These are phyloP conservation scores for Myxocyprinus asiaticus DNA, from an alignment of 2,113 vertebrate species.

Conservation along the genomic window DNA sequence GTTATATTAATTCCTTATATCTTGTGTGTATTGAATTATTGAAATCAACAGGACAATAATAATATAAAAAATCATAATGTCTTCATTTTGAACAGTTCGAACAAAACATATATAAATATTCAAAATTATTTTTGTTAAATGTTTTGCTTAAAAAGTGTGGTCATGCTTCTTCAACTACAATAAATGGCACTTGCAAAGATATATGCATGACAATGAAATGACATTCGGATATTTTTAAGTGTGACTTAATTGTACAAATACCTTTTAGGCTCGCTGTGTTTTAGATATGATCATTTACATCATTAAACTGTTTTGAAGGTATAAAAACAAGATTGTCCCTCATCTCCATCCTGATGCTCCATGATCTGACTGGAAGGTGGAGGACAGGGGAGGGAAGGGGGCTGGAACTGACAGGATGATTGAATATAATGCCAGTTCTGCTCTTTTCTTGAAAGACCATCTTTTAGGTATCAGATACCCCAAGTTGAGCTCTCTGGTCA, in stretches of 20 bases:
- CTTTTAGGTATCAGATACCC: conserved; percentile 85
- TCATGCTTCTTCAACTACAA: too few species aligned
- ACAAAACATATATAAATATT: too few species aligned
- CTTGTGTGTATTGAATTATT: too few species aligned
- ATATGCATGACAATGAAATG: background rate
- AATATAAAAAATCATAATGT: too few species aligned
- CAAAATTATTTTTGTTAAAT: too few species aligned
- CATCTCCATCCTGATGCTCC: background rate
- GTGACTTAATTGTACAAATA: background rate
- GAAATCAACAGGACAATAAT: too few species aligned
- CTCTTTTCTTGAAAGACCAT: conserved; percentile 84
- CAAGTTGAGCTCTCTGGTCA: conserved; percentile 84
- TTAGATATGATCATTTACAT: background rate
- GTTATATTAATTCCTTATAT: too few species aligned
- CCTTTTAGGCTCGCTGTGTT: background rate
- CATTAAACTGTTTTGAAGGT: background rate
- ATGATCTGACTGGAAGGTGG: background rate
- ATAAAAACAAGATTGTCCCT: background rate
- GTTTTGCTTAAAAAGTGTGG: too few species aligned
- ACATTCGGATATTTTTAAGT: background rate
- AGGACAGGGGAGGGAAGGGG: conserved; percentile 20
- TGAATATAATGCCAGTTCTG: conserved; percentile 76
- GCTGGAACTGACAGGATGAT: conserved; percentile 78
- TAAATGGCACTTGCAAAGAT: too few species aligned
- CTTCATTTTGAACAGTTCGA: too few species aligned